Percentiles rank a stretch among this genome's conserved stretches.
Evolutionary conservation across 2,888 invertebrate genomes (phyloP).

Genomic region (Pharmacophagus antenor): DNA sequence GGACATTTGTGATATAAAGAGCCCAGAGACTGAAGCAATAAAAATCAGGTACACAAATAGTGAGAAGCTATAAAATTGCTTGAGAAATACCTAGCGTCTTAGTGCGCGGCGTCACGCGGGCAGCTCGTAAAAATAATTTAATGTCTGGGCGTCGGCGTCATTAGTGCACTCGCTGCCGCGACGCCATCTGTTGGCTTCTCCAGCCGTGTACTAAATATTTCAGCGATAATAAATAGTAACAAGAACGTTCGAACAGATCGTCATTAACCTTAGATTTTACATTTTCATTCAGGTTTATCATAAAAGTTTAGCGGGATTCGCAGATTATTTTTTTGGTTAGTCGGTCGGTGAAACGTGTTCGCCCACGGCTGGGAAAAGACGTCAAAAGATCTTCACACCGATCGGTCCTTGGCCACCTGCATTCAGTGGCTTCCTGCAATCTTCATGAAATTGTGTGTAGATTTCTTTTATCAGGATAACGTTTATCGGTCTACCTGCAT

Average conservation of each 20-base stretch:
- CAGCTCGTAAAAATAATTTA: constrained; percentile 76
- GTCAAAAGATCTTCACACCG: no score
- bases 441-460: no score
- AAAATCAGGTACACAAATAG: constrained; percentile 30
- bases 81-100: constrained; percentile 32
- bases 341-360: no score
- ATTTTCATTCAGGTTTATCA: neutral
- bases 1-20: constrained; percentile 21
- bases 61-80: constrained; percentile 31
- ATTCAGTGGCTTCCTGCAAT: no score
- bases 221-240: neutral
- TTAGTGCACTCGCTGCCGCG: constrained; percentile 51
- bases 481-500: no score
- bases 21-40: constrained; percentile 25
- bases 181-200: constrained; percentile 58
- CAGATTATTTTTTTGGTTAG: no score
- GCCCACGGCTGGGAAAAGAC: no score
- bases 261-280: neutral
- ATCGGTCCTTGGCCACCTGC: no score
- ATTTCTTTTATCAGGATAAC: no score
- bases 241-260: neutral
- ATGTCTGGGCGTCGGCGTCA: constrained; percentile 60
- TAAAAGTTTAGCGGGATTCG: no score
- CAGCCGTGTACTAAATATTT: constrained; percentile 27
- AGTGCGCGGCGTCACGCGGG: constrained; percentile 48